These are phyloP conservation scores for Hippoglossus hippoglossus DNA, from an alignment of 2,797 vertebrate species.

Conservation along the genomic window DNA sequence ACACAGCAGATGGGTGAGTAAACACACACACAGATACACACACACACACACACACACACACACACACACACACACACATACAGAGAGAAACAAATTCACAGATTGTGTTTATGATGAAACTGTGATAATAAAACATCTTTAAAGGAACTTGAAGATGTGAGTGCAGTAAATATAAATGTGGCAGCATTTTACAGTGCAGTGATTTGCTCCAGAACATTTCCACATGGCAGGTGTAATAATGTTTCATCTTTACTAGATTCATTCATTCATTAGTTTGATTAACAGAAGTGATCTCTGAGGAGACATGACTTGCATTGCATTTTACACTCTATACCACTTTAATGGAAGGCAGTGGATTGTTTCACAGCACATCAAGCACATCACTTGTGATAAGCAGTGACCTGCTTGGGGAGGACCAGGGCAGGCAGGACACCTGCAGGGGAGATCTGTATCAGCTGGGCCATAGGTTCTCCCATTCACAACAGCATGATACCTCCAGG, in stretches of 20 bases:
- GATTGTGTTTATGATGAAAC: conserved; percentile 47
- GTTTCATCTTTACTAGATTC: conserved; percentile 29
- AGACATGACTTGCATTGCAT: neutral
- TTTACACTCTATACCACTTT: neutral
- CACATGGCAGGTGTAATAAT: conserved; percentile 38
- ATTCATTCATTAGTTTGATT: conserved; percentile 38
- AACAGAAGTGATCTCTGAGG: conserved; percentile 23
- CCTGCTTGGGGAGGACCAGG: neutral
- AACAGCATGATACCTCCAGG: conserved; percentile 23
- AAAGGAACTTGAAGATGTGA: conserved; percentile 23
- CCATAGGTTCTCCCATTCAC: neutral
- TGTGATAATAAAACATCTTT: conserved; percentile 55
- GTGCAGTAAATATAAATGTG: conserved; percentile 37
- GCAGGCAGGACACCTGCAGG: neutral
- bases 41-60: conserved; percentile 2
- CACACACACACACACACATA: neutral
- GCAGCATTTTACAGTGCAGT: neutral
- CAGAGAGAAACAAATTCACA: conserved; percentile 6
- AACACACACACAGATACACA: neutral
- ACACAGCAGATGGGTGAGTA: neutral
- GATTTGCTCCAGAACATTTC: conserved; percentile 26
- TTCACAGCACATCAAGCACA: conserved; percentile 14
- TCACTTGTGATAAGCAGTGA: conserved; percentile 11
- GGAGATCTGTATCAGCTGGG: conserved; percentile 14
- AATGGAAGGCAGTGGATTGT: neutral